A percentile compares a stretch with the other conserved stretches of the same genome.
Conservation (phyloP, 2,888 invertebrate species). For the Xylophagus ater region DNA sequence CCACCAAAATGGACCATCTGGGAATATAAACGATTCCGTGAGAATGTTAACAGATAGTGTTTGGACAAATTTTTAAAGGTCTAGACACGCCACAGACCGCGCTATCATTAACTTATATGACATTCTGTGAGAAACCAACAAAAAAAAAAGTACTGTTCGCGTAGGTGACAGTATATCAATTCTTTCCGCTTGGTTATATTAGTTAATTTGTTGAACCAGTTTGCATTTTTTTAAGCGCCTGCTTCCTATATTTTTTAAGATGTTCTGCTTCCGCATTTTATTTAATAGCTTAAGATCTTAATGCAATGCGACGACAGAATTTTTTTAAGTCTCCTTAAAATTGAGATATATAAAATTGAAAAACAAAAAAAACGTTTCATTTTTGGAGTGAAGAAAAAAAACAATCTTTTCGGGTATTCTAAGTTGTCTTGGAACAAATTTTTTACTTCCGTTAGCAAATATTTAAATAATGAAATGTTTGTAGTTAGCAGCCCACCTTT, state of each 20-base stretch:
- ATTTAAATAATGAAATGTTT: too few species aligned
- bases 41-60: too few species aligned
- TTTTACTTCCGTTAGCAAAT: constrained; percentile 11
- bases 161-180: background rate
- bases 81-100: constrained; percentile 16
- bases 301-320: background rate
- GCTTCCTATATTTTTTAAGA: constrained; percentile 4
- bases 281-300: background rate
- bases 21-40: background rate
- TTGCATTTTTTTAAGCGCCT: constrained; percentile 9
- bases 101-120: constrained; percentile 15
- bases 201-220: background rate
- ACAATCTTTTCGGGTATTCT: too few species aligned
- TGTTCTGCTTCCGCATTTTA: background rate
- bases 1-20: constrained; percentile 1
- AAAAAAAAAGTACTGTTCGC: background rate
- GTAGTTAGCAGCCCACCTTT: too few species aligned
- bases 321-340: background rate
- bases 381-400: too few species aligned
- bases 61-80: constrained; percentile 7
- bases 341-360: background rate
- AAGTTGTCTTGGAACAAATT: too few species aligned
- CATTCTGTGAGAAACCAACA: constrained; percentile 14
- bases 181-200: background rate
- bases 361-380: too few species aligned